A percentile compares a stretch with the other conserved stretches of the same genome.
Evolutionary conservation across 2,888 invertebrate species (phyloP).

Genomic region (Eristalinus sepulchralis): DNA sequence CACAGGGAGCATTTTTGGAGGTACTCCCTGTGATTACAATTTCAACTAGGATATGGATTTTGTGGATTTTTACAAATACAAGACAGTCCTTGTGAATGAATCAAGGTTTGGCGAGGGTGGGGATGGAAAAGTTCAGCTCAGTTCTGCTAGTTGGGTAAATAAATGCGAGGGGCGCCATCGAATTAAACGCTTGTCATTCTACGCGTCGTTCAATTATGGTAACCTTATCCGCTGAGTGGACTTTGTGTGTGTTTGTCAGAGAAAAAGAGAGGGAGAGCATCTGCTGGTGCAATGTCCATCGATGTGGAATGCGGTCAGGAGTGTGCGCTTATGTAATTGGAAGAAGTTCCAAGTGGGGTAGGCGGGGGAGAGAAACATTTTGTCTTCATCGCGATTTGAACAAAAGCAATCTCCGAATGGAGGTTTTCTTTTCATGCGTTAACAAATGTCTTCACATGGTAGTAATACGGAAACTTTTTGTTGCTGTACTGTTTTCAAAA

Average conservation of each 20-base stretch:
- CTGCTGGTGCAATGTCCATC: not conserved
- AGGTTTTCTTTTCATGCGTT: too few species aligned
- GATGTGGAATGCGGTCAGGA: not conserved
- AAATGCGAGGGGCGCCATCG: not conserved
- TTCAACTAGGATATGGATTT: not conserved
- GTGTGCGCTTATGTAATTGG: not conserved
- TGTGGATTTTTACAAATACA: not conserved
- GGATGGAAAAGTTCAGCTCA: not conserved
- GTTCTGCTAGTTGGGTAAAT: not conserved
- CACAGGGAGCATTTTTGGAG: not conserved
- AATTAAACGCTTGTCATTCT: not conserved
- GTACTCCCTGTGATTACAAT: not conserved
- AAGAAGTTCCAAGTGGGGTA: not conserved
- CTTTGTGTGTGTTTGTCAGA: not conserved
- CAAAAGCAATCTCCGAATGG: too few species aligned
- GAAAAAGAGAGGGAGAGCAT: too few species aligned
- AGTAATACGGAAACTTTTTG: too few species aligned
- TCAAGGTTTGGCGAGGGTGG: not conserved
- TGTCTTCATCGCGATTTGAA: too few species aligned
- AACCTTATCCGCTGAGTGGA: not conserved
- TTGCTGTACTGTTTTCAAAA: too few species aligned
- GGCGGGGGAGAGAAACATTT: too few species aligned
- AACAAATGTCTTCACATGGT: too few species aligned
- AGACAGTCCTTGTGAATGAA: not conserved
- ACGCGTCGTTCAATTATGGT: not conserved